Evolutionary conservation across 2,888 invertebrate species (phyloP), one percentile per base, ranked within the genome.

Genomic region (Entomobrya proxima): DNA sequence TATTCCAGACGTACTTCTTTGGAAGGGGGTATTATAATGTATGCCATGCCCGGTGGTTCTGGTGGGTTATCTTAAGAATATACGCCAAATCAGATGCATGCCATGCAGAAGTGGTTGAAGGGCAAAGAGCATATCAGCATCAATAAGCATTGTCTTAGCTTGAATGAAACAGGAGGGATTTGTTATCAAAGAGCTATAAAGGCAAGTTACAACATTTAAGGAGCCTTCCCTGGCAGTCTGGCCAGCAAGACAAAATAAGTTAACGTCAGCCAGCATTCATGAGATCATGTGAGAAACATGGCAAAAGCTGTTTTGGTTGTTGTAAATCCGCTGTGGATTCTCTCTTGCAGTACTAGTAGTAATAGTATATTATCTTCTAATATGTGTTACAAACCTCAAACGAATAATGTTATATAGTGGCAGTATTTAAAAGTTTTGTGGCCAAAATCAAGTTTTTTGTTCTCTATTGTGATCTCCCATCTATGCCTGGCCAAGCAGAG

Each of bases 161-260:
- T 85, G 85, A 85, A 85, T 85, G 85, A 78, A 85, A 79, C 72
- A 77, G 77, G 85, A 85, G 79, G 85, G 80, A 64, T 64, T 52
- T 82, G 64, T 82, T 82, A 82, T 82, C 82, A 75, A 64, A 64
- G 75, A 37, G 75, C 75, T 50, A 82, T 82, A 82, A 75, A 75
- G 82, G 75, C 75, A 75, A 52, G 75, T 82, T 82, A 82, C 64
- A 75, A n/a, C 61, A 37, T 82, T 82, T 82, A 82, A 82, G 82
- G 75, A 75, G 75, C 75, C 75, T 64, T 75, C 64, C 50, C 75
- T 82, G 64, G 82, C 75, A 82, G 82, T 64, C 27, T 32, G 24
- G 50, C 32, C 78, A 78, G 37, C 44, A 64, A 78, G 40, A 67
- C 21, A 67, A 11, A 24, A 55, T n/a, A 32, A n/a, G 55, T 5